Conservation (phyloP, 1,140 invertebrate species). For the Conus ventricosus region DNA sequence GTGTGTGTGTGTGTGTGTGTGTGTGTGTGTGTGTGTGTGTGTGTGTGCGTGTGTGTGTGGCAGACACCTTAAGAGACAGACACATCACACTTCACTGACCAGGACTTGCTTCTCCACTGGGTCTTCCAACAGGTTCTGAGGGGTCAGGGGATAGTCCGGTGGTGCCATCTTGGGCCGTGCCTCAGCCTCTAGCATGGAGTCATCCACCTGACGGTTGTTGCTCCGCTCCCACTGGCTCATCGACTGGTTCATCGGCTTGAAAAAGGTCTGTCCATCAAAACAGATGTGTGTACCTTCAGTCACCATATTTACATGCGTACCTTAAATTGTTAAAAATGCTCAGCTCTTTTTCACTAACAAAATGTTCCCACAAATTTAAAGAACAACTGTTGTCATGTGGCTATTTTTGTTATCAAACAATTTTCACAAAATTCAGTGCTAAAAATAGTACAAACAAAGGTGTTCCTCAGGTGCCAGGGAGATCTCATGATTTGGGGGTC, state of each 20-base stretch:
- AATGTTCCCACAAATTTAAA: background rate
- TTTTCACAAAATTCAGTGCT: background rate
- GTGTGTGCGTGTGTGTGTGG: too few relatives aligned
- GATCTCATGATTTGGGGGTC: too few relatives aligned
- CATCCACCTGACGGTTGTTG: slow-evolving; percentile 5
- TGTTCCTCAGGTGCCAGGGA: too few relatives aligned
- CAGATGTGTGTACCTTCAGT: background rate
- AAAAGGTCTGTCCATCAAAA: background rate
- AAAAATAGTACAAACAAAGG: too few relatives aligned
- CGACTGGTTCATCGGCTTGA: slow-evolving; percentile 22
- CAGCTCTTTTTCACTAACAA: background rate
- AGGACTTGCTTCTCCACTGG: slow-evolving; percentile 55
- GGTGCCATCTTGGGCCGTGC: slow-evolving; percentile 39
- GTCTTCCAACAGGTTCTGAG: slow-evolving; percentile 53
- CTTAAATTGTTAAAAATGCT: background rate
- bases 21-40: too few relatives aligned
- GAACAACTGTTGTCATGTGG: background rate
- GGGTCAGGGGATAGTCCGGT: slow-evolving; percentile 50
- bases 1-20: too few relatives aligned
- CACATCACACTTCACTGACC: slow-evolving; percentile 29
- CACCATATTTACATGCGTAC: background rate
- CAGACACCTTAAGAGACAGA: too few relatives aligned
- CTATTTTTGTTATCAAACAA: too few relatives aligned
- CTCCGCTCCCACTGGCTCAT: slow-evolving; percentile 19
- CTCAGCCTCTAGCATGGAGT: slow-evolving; percentile 17